Conservation (phyloP, 2,113 vertebrate genomes). For the Glaucidium brasilianum region DNA sequence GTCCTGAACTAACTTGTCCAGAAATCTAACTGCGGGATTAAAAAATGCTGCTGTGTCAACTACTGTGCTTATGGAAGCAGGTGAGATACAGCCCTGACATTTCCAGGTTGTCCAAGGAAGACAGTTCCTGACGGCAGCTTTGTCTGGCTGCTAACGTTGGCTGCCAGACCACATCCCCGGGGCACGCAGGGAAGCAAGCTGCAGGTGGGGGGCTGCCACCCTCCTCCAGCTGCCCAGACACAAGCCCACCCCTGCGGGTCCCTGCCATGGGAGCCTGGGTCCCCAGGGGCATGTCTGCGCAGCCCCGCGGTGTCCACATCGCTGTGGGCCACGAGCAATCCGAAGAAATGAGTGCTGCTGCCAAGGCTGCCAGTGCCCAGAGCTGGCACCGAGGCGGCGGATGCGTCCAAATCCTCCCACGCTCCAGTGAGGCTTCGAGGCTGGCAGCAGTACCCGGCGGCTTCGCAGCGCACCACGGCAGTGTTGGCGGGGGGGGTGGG, state of each 20-base stretch:
- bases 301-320: background rate
- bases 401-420: background rate
- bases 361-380: background rate
- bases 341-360: background rate
- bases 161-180: accelerated
- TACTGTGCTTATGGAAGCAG: background rate
- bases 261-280: accelerated
- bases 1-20: slow-evolving; percentile 3
- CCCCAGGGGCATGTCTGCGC: accelerated
- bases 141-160: background rate
- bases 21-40: background rate
- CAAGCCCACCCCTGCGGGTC: accelerated
- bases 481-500: accelerated
- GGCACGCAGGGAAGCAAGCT: background rate
- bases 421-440: background rate
- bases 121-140: background rate
- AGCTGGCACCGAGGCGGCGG: background rate
- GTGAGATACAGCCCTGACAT: background rate
- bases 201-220: accelerated
- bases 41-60: background rate
- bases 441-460: background rate
- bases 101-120: background rate
- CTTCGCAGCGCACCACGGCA: accelerated
- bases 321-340: accelerated
- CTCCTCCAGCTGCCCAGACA: accelerated